phyloP scores from a whole-genome alignment of 2,113 vertebrate genomes.

The Dromaius novaehollandiae region DNA sequence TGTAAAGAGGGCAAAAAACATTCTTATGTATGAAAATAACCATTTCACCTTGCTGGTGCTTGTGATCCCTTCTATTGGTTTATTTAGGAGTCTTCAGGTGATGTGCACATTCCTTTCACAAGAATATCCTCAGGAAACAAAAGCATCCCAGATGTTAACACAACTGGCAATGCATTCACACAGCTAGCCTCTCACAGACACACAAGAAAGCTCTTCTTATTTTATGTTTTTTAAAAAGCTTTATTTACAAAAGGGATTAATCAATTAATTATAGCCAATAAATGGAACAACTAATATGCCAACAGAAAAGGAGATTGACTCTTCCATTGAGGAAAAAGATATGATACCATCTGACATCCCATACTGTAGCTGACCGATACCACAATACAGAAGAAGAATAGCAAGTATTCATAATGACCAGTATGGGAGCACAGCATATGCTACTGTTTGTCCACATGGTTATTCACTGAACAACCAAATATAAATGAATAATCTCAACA shows the following conservation, averaged over 20 bases:
- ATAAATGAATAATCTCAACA: neutral
- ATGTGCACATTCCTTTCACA: neutral
- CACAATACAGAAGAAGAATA: neutral
- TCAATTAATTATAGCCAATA: neutral
- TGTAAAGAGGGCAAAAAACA: neutral
- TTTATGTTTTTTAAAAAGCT: neutral
- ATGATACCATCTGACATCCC: neutral
- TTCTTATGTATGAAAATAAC: neutral
- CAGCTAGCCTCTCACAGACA: neutral
- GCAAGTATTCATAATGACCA: fast-evolving
- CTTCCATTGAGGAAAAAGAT: neutral
- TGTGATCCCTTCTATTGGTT: neutral
- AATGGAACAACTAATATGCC: neutral
- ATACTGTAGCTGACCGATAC: neutral
- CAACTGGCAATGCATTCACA: neutral
- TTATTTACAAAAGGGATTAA: neutral
- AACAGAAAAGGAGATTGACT: neutral
- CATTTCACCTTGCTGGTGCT: neutral
- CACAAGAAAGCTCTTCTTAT: neutral
- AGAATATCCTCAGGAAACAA: neutral
- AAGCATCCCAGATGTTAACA: neutral
- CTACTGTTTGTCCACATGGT: neutral
- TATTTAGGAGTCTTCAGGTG: neutral
- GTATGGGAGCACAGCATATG: neutral
- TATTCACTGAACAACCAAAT: neutral